A percentile compares a stretch with the other conserved stretches of the same genome.
These are phyloP conservation scores for Gila orcuttii DNA, from an alignment of 2,113 vertebrate species.

Conservation along the genomic window DNA sequence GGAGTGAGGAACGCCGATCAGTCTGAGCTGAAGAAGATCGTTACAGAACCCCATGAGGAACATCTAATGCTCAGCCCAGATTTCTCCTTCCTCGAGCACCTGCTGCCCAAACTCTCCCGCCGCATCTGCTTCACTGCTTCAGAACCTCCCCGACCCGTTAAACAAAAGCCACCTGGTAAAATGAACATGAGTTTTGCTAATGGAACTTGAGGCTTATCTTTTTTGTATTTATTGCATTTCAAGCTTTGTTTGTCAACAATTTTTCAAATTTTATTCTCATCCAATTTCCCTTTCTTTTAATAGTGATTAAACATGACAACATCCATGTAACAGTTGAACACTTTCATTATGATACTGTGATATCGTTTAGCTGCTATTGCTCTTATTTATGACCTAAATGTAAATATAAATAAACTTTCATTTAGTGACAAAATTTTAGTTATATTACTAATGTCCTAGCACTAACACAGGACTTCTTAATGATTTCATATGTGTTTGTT, in stretches of 20 bases:
- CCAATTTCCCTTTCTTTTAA: too few species aligned
- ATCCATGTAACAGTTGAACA: too few species aligned
- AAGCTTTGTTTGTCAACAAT: too few species aligned
- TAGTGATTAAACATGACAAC: too few species aligned
- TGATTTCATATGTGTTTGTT: too few species aligned
- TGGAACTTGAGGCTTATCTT: not conserved
- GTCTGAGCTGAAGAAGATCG: conserved; percentile 76
- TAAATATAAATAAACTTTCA: not conserved
- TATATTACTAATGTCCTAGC: too few species aligned
- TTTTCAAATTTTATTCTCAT: too few species aligned
- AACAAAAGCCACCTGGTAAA: conserved; percentile 63
- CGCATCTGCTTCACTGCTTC: conserved; percentile 84
- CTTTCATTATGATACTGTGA: too few species aligned
- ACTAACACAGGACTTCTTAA: too few species aligned
- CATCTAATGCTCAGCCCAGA: conserved; percentile 75
- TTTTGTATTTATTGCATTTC: not conserved
- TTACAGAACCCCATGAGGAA: conserved; percentile 79
- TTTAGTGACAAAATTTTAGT: not conserved
- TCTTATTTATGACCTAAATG: not conserved
- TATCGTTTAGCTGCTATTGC: not conserved
- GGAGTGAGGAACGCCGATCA: conserved; percentile 78
- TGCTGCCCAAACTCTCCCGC: conserved; percentile 80
- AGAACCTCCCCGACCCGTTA: conserved; percentile 80
- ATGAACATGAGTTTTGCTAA: not conserved
- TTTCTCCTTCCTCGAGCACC: conserved; percentile 70